Base-by-base conservation (phyloP, 37 sponge, comb jelly and placozoan genomes). In the Axinella damicornis region DNA sequence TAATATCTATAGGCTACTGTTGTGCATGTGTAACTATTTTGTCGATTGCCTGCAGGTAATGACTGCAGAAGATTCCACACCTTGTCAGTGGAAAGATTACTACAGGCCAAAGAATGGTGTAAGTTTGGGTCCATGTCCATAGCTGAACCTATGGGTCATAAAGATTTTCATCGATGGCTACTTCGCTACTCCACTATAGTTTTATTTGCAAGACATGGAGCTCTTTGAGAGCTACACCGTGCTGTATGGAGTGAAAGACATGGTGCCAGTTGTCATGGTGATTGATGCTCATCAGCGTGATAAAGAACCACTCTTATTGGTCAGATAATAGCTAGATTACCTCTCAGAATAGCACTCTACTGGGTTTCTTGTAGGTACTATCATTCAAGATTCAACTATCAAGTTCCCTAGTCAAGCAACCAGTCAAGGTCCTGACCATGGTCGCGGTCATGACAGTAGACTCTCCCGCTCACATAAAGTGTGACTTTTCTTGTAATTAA, bases 131-230 rank as follows among this genome's bases (percentile, higher is more conserved):
- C n/a, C 0, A 2, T 53, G 16, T 13, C 36, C 52, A 53, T 1
- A 71, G 28, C 15, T 33, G 71, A 2, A 32, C 4, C 55, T 53
- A 32, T 52, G 20, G 4, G 9, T 83, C n/a, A n/a, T n/a, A n/a
- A n/a, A n/a, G n/a, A n/a, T n/a, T n/a, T n/a, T n/a, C n/a, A n/a
- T n/a, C n/a, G n/a, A n/a, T n/a, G n/a, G n/a, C n/a, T n/a, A n/a
- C n/a, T n/a, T n/a, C n/a, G n/a, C n/a, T n/a, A n/a, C n/a, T n/a
- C n/a, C n/a, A n/a, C n/a, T n/a, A n/a, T n/a, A 84, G 85, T 27
- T 80, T 37, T 53, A 74, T 24, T 11, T 88, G 1, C 81, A 88
- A 54, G 88, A 88, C 74, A 63, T 88, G 61, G 82, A 88, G 52
- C 62, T 88, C 20, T 88, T 83, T 40, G 15, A 55, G 5, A n/a